Evolutionary conservation across 2,888 invertebrate genomes (phyloP).

Genomic region (Ophioninae sp.): DNA sequence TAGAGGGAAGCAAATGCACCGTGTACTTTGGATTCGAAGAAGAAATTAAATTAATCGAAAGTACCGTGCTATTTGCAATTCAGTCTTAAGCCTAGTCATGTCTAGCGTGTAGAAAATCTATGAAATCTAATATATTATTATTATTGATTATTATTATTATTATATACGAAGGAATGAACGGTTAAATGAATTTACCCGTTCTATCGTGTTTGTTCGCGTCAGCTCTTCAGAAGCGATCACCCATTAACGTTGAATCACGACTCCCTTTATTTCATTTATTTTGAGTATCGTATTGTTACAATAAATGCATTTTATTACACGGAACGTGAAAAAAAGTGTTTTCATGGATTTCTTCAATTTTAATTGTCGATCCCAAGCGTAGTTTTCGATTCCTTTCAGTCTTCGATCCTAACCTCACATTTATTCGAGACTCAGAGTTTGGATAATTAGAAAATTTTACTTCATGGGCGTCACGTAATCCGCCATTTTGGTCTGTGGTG

Average conservation of each 20-base stretch:
- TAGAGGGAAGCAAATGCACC: constrained; percentile 35
- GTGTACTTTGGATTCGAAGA: constrained; percentile 29
- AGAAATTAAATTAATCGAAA: constrained; percentile 19
- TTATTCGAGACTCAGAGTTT: too few species aligned
- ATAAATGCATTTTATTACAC: constrained; percentile 60
- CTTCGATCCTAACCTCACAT: too few species aligned
- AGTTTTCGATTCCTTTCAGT: too few species aligned
- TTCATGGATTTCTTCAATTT: neutral
- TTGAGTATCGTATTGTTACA: constrained; percentile 55
- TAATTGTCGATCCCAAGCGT: too few species aligned
- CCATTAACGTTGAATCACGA: neutral
- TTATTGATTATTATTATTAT: constrained; percentile 43
- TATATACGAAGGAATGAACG: constrained; percentile 7
- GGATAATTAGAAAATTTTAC: too few species aligned
- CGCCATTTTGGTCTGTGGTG: too few species aligned
- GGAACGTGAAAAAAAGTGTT: constrained; percentile 27
- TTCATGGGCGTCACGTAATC: too few species aligned
- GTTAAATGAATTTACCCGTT: neutral
- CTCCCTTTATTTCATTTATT: constrained; percentile 28
- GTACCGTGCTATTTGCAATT: constrained; percentile 54
- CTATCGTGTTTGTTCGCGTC: neutral
- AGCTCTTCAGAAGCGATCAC: too few species aligned
- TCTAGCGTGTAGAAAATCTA: constrained; percentile 57
- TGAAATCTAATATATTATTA: constrained; percentile 51
- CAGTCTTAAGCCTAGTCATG: constrained; percentile 66